These are phyloP conservation scores for Meloidogyne exigua DNA, from an alignment of 1,140 invertebrate species.

Conservation along the genomic window DNA sequence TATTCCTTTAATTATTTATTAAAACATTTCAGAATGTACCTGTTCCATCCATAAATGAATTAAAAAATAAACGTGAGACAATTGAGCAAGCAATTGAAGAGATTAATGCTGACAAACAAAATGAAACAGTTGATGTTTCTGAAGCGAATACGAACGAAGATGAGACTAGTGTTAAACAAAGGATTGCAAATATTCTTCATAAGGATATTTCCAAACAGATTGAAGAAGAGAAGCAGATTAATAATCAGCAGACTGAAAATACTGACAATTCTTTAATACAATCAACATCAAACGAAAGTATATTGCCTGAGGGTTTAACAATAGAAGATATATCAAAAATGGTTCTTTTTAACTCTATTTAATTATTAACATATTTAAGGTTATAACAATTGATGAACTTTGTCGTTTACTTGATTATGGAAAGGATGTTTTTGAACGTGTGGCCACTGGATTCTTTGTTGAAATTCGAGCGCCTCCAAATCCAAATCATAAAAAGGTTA, in stretches of 20 bases:
- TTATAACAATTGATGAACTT: constrained; percentile 14
- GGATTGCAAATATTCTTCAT: not conserved
- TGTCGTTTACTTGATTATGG: constrained; percentile 16
- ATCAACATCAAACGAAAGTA: not conserved
- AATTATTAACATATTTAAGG: not conserved
- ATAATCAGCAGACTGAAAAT: not conserved
- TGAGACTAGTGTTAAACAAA: not conserved
- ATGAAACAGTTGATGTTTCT: not conserved
- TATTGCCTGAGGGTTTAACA: not conserved
- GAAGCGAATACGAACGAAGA: not conserved
- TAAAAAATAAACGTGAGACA: not conserved
- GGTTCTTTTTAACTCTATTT: not conserved
- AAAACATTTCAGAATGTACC: not conserved
- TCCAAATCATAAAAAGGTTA: constrained; percentile 11
- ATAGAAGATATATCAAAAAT: constrained; percentile 8
- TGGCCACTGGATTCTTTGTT: constrained; percentile 8
- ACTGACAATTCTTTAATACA: not conserved
- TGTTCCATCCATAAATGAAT: not conserved
- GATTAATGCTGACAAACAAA: not conserved
- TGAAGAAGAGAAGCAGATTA: not conserved
- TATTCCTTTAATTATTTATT: not conserved
- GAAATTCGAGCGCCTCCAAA: constrained; percentile 19
- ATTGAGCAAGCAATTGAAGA: not conserved
- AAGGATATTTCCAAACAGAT: not conserved
- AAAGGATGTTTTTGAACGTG: constrained; percentile 12